These are phyloP conservation scores for Octodonta nipae DNA, from an alignment of 2,888 invertebrate genomes.

Conservation along the genomic window DNA sequence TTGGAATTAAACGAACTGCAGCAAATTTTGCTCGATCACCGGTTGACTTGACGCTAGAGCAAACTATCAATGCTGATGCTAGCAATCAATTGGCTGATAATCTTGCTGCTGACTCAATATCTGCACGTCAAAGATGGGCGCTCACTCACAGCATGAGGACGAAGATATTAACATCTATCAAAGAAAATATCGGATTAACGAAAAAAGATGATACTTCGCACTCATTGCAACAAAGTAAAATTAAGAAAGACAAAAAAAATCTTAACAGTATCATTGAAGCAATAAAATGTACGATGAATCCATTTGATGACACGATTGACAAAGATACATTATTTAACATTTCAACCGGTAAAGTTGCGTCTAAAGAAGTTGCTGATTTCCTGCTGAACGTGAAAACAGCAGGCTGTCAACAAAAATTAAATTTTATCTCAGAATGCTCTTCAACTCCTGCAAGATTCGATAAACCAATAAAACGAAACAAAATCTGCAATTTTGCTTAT, in stretches of 20 bases:
- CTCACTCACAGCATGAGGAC: slow-evolving; percentile 7
- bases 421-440: slow-evolving; percentile 11
- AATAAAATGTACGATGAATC: slow-evolving; percentile 17
- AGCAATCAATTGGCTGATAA: no score
- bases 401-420: slow-evolving; percentile 11
- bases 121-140: slow-evolving; percentile 8
- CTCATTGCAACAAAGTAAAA: slow-evolving; percentile 9
- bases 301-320: slow-evolving; percentile 16
- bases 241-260: slow-evolving; percentile 15
- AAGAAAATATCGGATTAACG: slow-evolving; percentile 14
- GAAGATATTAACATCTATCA: slow-evolving; percentile 6
- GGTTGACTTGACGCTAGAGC: slow-evolving; percentile 13
- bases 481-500: slow-evolving; percentile 15
- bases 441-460: slow-evolving; percentile 8
- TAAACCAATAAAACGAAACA: slow-evolving; percentile 14
- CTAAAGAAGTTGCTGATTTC: slow-evolving; percentile 21
- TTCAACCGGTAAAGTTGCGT: slow-evolving; percentile 25
- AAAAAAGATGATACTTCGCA: slow-evolving; percentile 21
- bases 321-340: slow-evolving; percentile 19
- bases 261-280: slow-evolving; percentile 15
- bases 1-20: neutral
- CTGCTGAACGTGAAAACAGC: slow-evolving; percentile 9
- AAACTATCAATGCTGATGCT: slow-evolving; percentile 19
- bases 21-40: neutral
- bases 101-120: neutral